Evolutionary conservation across 2,888 invertebrate genomes (phyloP).

Genomic region (Argyresthia goedartella): DNA sequence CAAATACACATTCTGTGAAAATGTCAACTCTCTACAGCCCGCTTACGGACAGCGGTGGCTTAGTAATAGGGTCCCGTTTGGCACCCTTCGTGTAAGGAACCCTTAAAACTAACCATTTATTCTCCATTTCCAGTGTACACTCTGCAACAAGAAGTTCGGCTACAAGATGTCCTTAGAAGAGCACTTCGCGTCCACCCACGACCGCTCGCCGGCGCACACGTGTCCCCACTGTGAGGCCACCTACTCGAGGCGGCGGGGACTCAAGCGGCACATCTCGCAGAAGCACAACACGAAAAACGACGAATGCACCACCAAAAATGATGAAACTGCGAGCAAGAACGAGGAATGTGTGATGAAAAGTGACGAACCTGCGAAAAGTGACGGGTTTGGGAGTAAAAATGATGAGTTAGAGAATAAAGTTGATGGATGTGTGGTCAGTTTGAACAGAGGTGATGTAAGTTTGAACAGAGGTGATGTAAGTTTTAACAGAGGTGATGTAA

Average conservation of each 20-base stretch:
- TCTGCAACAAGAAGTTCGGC: constrained; percentile 52
- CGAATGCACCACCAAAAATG: not conserved
- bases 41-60: too few species aligned
- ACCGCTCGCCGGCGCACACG: constrained; percentile 28
- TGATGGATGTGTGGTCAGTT: too few species aligned
- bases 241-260: constrained; percentile 36
- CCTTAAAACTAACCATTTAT: too few species aligned
- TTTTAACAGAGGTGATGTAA: too few species aligned
- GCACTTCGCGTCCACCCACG: constrained; percentile 42
- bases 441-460: too few species aligned
- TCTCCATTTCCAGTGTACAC: constrained; percentile 36
- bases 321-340: not conserved
- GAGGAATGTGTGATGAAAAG: not conserved
- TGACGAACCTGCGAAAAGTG: not conserved
- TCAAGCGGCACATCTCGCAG: constrained; percentile 37
- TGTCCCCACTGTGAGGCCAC: constrained; percentile 42
- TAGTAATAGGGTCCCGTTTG: too few species aligned
- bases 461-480: too few species aligned
- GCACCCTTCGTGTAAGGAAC: too few species aligned
- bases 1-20: too few species aligned
- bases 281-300: constrained; percentile 30
- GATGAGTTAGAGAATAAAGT: too few species aligned
- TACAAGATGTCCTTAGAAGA: constrained; percentile 52
- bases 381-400: not conserved
- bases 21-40: too few species aligned